phyloP scores from a whole-genome alignment of 2,888 invertebrate genomes.

The Ctenicera cuprea region DNA sequence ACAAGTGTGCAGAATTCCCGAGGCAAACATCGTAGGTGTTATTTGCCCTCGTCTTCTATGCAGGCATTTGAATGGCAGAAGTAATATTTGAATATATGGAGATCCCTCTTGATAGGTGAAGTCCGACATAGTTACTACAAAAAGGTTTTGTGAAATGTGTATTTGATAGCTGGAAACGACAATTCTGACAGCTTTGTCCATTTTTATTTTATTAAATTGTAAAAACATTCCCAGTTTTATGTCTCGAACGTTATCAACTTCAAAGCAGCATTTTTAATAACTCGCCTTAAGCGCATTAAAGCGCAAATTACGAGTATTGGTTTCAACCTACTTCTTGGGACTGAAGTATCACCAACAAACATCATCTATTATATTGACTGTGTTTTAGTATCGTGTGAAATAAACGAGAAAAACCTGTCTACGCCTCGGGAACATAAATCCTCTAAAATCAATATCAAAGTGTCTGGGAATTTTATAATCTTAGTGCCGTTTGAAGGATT shows the following conservation, averaged over 20 bases:
- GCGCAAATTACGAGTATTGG: too few species aligned
- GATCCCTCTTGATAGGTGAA: neutral
- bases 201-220: too few species aligned
- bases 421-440: constrained; percentile 5
- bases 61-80: neutral
- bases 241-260: too few species aligned
- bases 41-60: neutral
- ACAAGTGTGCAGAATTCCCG: neutral
- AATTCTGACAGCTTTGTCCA: too few species aligned
- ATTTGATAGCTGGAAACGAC: neutral
- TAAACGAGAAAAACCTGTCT: constrained; percentile 9
- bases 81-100: neutral
- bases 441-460: constrained; percentile 16
- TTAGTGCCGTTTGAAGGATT: constrained; percentile 17
- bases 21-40: neutral
- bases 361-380: constrained; percentile 2
- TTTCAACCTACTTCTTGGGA: neutral
- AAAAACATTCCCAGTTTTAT: too few species aligned
- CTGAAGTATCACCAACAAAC: constrained; percentile 4
- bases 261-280: too few species aligned
- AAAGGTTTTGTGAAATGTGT: neutral
- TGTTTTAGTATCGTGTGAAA: constrained; percentile 11
- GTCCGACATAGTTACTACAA: neutral
- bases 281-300: too few species aligned
- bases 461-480: constrained; percentile 30